Evolutionary conservation across 2,888 invertebrate genomes (phyloP).

Genomic region (Lordiphosa andalusiaca): DNA sequence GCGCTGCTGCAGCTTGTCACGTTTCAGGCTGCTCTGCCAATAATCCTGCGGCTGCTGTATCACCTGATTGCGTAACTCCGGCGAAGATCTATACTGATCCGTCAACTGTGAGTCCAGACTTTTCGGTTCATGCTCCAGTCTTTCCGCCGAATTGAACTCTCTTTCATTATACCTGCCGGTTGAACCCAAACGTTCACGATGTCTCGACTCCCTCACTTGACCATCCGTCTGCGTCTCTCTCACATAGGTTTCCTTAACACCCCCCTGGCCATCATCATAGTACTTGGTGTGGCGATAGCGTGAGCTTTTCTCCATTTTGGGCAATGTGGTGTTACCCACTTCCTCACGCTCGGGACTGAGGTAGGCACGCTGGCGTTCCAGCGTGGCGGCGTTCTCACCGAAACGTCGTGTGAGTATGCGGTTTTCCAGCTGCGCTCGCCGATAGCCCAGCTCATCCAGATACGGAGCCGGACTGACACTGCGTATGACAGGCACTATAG

Average conservation of each 20-base stretch:
- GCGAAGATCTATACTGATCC: slow-evolving; percentile 82
- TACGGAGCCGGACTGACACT: slow-evolving; percentile 82
- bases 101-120: slow-evolving; percentile 85
- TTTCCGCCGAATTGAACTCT: slow-evolving; percentile 48
- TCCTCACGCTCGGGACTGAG: slow-evolving; percentile 21
- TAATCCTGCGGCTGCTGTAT: slow-evolving; percentile 79
- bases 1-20: slow-evolving; percentile 81
- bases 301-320: slow-evolving; percentile 72
- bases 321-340: slow-evolving; percentile 24
- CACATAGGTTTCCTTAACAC: slow-evolving; percentile 81
- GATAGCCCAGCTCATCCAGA: slow-evolving; percentile 83
- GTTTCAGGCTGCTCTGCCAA: slow-evolving; percentile 83
- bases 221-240: slow-evolving; percentile 80
- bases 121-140: slow-evolving; percentile 82
- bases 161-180: slow-evolving; percentile 53
- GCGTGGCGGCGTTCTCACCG: slow-evolving; percentile 71
- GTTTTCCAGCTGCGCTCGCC: slow-evolving; percentile 88
- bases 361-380: slow-evolving; percentile 80
- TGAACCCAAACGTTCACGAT: slow-evolving; percentile 78
- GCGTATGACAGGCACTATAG: slow-evolving; percentile 84
- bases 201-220: slow-evolving; percentile 79
- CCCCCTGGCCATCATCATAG: slow-evolving; percentile 81
- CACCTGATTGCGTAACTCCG: slow-evolving; percentile 80
- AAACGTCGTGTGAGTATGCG: slow-evolving; percentile 84
- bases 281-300: slow-evolving; percentile 78